phyloP scores from a whole-genome alignment of 2,113 vertebrate species.

The Galemys pyrenaicus region DNA sequence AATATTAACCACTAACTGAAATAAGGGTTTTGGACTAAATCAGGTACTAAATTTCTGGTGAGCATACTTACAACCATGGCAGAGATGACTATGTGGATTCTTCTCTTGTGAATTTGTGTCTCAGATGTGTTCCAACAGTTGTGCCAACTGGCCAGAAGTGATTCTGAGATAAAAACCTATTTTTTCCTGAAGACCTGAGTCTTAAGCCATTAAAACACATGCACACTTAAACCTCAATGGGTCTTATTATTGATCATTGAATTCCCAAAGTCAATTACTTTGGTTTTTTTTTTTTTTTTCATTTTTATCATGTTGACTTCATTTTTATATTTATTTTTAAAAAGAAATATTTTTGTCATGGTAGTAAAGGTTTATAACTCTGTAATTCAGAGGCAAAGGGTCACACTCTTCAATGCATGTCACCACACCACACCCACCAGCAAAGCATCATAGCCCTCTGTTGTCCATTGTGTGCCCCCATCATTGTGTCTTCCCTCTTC shows the following conservation, averaged over 20 bases:
- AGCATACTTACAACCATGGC: too few relatives aligned
- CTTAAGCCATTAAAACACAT: background rate
- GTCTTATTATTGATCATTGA: background rate
- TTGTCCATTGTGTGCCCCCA: too few relatives aligned
- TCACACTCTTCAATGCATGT: too few relatives aligned
- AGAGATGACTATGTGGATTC: background rate
- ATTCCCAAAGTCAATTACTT: background rate
- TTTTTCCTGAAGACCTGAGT: background rate
- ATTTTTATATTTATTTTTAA: too few relatives aligned
- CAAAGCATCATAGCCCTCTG: too few relatives aligned
- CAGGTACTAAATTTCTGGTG: background rate
- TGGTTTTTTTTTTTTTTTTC: background rate
- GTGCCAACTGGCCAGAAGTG: background rate
- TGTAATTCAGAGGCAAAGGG: too few relatives aligned
- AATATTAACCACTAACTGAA: background rate
- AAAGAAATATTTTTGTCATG: too few relatives aligned
- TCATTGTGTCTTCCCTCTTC: too few relatives aligned
- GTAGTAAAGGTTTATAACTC: too few relatives aligned
- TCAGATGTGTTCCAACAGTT: background rate
- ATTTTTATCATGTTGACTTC: too few relatives aligned
- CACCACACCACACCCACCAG: too few relatives aligned
- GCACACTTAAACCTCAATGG: background rate
- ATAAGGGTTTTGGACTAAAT: background rate
- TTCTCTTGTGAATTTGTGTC: background rate
- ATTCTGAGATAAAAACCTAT: background rate